These are phyloP conservation scores for Laspeyria flexula DNA, from an alignment of 2,888 invertebrate species.

Conservation along the genomic window DNA sequence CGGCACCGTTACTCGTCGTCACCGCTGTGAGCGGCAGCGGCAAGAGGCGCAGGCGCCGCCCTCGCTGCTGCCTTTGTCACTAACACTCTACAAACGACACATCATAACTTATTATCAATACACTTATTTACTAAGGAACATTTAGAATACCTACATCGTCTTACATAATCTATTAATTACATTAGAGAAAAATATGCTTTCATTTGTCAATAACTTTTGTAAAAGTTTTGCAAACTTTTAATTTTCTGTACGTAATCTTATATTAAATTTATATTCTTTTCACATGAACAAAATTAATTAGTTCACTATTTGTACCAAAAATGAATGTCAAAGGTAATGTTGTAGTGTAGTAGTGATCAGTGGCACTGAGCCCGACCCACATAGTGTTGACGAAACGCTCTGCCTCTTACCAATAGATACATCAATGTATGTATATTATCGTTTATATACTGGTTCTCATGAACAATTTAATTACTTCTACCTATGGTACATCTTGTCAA, in stretches of 20 bases:
- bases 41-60: slow-evolving; percentile 23
- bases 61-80: slow-evolving; percentile 30
- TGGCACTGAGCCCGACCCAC: slow-evolving; percentile 61
- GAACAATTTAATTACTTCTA: slow-evolving; percentile 37
- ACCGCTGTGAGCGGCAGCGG: slow-evolving; percentile 36
- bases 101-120: no score
- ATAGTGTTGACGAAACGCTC: slow-evolving; percentile 67
- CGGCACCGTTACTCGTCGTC: slow-evolving; percentile 70
- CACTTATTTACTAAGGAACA: no score
- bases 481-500: slow-evolving; percentile 15
- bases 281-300: no score
- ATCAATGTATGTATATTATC: slow-evolving; percentile 48
- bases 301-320: no score
- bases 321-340: no score
- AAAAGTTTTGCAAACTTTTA: no score
- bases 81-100: slow-evolving; percentile 12
- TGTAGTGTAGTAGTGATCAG: slow-evolving; percentile 25
- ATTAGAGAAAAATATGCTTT: no score
- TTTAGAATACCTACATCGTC: no score
- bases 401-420: slow-evolving; percentile 8
- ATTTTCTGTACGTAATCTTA: no score
- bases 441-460: slow-evolving; percentile 46
- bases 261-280: no score
- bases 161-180: no score
- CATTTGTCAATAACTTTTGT: no score